Base-by-base conservation (phyloP, 2,113 vertebrate genomes). In the Carassius gibelio region DNA sequence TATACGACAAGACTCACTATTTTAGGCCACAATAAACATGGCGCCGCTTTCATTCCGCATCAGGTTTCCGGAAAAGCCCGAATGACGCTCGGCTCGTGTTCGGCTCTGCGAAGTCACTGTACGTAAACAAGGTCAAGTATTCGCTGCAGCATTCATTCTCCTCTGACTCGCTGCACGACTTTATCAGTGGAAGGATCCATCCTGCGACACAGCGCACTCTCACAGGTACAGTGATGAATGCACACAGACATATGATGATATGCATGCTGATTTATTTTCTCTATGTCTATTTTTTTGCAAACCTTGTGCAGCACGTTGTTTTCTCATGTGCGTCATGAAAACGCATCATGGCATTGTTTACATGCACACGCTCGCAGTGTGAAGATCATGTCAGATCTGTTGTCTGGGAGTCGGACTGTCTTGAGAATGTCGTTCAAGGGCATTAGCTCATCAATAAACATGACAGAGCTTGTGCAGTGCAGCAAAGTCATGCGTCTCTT, bases 51-150 rank as follows among this genome's bases (percentile, higher is more conserved):
- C 64, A 3, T 17, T 36, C 66, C 26, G 9, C 5, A 1, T n/a
- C 17, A n/a, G 21, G 2, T 80, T 80, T 62, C 72, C 91, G 93
- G 81, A 91, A 75, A 90, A 68, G 83, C n/a, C 86, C 93, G 94
- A 93, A 85, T 8, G 0, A 42, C 1, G 71, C 9, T 89, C 93
- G 92, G 91, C 0, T 42, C 38, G 74, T 9, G 72, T n/a, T 57
- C 23, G 83, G 74, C 21, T 76, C 87, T 86, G 84, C 89, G 3
- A 90, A 85, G 50, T 36, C 87, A 68, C 61, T 85, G 72, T 87
- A 84, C 88, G 93, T 94, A 94, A 95, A 94, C 93, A 94, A 94
- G 93, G 93, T 93, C 93, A 91, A 89, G 77, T n/a, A 21, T 59
- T 82, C 88, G 85, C 91, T 92, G 93, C 93, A 90, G 92, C 87